These are phyloP conservation scores for Haliclona indistincta DNA, from an alignment of 37 sponge, comb jelly and placozoan species.

Conservation along the genomic window DNA sequence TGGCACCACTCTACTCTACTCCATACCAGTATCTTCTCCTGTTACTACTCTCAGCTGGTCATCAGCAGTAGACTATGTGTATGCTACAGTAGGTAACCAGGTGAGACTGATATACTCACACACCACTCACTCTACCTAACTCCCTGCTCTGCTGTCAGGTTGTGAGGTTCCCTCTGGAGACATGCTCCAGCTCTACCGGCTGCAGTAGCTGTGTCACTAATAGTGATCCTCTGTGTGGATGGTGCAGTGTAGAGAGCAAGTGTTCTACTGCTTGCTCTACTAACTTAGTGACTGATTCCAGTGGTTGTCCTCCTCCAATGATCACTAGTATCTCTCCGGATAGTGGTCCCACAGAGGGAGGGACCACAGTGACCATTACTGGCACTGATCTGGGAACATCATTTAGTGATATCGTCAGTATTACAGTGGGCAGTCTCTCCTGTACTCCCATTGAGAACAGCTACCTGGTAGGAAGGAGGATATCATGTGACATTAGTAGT, in stretches of 20 bases:
- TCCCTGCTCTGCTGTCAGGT: no score
- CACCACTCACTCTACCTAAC: no score
- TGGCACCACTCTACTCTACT: no score
- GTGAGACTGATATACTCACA: no score
- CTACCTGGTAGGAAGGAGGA: constrained; percentile 30
- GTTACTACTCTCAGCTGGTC: no score
- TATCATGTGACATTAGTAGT: constrained; percentile 46
- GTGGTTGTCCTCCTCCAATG: constrained; percentile 40
- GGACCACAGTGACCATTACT: constrained; percentile 57
- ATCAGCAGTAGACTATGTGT: no score
- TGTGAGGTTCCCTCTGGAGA: constrained; percentile 37
- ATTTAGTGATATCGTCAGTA: constrained; percentile 20
- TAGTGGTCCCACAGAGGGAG: constrained; percentile 65
- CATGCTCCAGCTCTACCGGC: constrained; percentile 38
- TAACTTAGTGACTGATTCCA: background rate
- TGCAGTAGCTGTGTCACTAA: constrained; percentile 42
- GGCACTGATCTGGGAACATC: constrained; percentile 72
- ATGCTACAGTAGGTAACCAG: no score
- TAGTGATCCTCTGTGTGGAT: constrained; percentile 83
- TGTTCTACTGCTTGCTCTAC: constrained; percentile 62
- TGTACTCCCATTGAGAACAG: constrained; percentile 24
- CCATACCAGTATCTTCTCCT: no score
- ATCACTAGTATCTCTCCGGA: constrained; percentile 47
- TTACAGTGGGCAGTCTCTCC: constrained; percentile 12
- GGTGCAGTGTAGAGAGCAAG: constrained; percentile 90